Evolutionary conservation across 2,888 invertebrate species (phyloP).

Genomic region (Melieria omissa): DNA sequence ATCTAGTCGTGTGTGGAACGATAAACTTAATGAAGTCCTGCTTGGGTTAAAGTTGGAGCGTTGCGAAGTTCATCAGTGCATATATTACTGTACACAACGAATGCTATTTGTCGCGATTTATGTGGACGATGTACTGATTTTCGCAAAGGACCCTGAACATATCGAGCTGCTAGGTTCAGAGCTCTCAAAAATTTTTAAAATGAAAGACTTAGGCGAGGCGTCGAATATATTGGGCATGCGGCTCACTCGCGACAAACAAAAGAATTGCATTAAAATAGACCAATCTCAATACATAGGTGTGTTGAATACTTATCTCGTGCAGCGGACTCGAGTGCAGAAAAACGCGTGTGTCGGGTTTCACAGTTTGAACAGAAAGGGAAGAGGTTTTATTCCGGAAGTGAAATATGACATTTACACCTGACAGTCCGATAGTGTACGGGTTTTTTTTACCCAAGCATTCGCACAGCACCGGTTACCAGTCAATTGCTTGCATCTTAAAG

Average conservation of each 20-base stretch:
- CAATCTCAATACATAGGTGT: constrained; percentile 25
- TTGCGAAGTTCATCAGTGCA: constrained; percentile 35
- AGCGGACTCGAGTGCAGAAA: too few relatives aligned
- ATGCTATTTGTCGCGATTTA: constrained; percentile 46
- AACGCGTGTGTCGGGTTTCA: too few relatives aligned
- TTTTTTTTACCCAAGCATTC: too few relatives aligned
- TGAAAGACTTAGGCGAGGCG: constrained; percentile 31
- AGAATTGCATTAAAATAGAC: constrained; percentile 25
- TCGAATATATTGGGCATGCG: constrained; percentile 21
- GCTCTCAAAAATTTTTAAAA: constrained; percentile 39
- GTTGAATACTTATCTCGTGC: too few relatives aligned
- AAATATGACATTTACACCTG: too few relatives aligned
- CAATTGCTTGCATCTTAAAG: too few relatives aligned
- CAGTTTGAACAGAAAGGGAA: too few relatives aligned
- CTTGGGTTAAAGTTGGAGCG: constrained; percentile 26
- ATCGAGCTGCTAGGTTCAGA: constrained; percentile 35
- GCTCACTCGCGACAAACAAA: constrained; percentile 17
- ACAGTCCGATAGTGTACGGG: too few relatives aligned
- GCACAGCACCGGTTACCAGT: too few relatives aligned
- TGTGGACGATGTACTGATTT: constrained; percentile 46
- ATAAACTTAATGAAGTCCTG: constrained; percentile 24
- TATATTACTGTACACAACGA: constrained; percentile 34
- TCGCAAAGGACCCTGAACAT: constrained; percentile 36
- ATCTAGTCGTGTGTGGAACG: constrained; percentile 28
- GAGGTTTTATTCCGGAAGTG: too few relatives aligned